phyloP scores from a whole-genome alignment of 2,888 invertebrate species.

The Polyploca ridens region DNA sequence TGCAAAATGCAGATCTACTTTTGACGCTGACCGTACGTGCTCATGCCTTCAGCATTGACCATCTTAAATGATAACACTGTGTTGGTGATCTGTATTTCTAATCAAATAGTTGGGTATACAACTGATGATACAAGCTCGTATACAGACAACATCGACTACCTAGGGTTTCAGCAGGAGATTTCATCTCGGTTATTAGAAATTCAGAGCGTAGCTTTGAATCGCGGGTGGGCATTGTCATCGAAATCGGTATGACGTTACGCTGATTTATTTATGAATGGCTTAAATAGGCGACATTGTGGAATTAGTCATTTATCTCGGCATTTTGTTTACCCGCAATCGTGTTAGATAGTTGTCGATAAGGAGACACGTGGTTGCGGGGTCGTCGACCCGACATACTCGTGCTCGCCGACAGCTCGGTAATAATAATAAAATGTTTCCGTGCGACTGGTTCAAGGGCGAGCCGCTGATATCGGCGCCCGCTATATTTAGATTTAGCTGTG shows the following conservation, averaged over 20 bases:
- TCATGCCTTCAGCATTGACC: conserved; percentile 6
- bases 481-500: conserved; percentile 84
- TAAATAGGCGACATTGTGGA: conserved; percentile 76
- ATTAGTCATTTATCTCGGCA: conserved; percentile 84
- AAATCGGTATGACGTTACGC: conserved; percentile 68
- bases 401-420: conserved; percentile 84
- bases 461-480: conserved; percentile 84
- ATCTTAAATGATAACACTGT: not conserved
- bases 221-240: conserved; percentile 54
- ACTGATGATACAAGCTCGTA: not conserved
- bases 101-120: not conserved
- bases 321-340: conserved; percentile 83
- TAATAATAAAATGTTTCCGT: conserved; percentile 85
- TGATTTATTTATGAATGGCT: conserved; percentile 79
- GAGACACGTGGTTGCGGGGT: conserved; percentile 83
- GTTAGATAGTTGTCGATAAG: conserved; percentile 85
- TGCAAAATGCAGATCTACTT: too few relatives aligned
- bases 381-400: conserved; percentile 83
- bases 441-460: conserved; percentile 85
- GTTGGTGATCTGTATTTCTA: not conserved
- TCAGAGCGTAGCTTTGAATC: conserved; percentile 41
- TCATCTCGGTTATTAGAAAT: conserved; percentile 40
- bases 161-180: conserved; percentile 28
- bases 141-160: conserved; percentile 16
- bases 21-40: not conserved